Base-by-base conservation (phyloP, 2,797 vertebrate genomes). In the Diglossa cyanea region DNA sequence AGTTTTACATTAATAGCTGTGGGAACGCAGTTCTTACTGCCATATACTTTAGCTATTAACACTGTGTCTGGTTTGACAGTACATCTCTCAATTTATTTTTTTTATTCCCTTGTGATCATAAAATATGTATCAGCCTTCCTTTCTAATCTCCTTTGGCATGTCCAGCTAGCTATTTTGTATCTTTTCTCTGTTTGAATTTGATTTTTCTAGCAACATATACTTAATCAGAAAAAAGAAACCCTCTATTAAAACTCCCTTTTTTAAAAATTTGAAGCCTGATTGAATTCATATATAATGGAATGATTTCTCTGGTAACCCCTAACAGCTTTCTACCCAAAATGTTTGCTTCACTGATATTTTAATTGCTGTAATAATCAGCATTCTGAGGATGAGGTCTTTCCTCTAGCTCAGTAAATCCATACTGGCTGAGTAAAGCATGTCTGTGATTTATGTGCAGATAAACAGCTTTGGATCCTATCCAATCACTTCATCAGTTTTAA, bases 371-470 rank as follows among this genome's bases (percentile, higher is more conserved):
- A 97, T 96, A 97, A 97, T 96, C 37, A 57, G 91, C 72, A 96
- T 96, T 94, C 96, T 58, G 53, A 88, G 87, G 88, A 95, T 51
- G 40, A 96, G 95, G 94, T 94, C 94, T 93, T 96, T 96, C 78
- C 82, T 90, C 57, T 44, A 70, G 80, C 87, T 94, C 73, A 39
- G 78, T 78, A 91, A 94, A 96, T 96, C 95, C 86, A 47, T 94
- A 94, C 86, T 53, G 93, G 83, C 92, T 90, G 88, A 95, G 71
- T 94, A 95, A 96, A 96, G 93, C 81, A 90, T 83, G 93, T 80
- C 90, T 94, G 94, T 96, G 96, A 97, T 97, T 97, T 96, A 96
- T 96, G 95, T 93, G 93, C 88, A 95, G 95, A 97, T 97, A 97
- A 97, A 97, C 95, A 97, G 77, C 95, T 92, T 96, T 97, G 97